These are phyloP conservation scores for Lithophane socia DNA, from an alignment of 2,888 invertebrate genomes.

Conservation along the genomic window DNA sequence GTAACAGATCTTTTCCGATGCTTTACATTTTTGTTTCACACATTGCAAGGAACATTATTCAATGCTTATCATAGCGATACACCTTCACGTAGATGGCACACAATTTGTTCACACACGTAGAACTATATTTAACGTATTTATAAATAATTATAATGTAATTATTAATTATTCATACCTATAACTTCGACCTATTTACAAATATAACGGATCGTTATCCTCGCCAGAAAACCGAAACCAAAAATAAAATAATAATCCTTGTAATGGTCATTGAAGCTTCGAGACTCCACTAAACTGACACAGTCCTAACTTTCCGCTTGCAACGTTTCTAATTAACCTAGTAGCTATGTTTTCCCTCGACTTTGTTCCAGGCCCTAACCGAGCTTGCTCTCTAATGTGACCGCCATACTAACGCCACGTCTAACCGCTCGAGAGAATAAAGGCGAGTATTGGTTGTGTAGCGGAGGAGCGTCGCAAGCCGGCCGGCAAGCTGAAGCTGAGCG, in stretches of 20 bases:
- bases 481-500: conserved; percentile 84
- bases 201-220: conserved; percentile 35
- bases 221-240: conserved; percentile 46
- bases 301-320: conserved; percentile 87
- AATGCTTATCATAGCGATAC: conserved; percentile 73
- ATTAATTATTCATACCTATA: conserved; percentile 27
- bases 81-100: conserved; percentile 57
- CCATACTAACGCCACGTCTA: conserved; percentile 90
- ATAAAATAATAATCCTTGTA: conserved; percentile 86
- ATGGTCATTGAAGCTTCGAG: conserved; percentile 78
- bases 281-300: conserved; percentile 80
- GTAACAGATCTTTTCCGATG: conserved; percentile 73
- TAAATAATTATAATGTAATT: conserved; percentile 25
- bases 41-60: conserved; percentile 89
- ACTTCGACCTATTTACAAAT: conserved; percentile 41
- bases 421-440: conserved; percentile 88
- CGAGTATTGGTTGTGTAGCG: conserved; percentile 89
- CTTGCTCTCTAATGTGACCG: conserved; percentile 91
- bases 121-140: conserved; percentile 16
- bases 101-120: conserved; percentile 46
- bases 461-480: conserved; percentile 88
- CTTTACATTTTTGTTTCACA: conserved; percentile 81
- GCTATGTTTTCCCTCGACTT: conserved; percentile 89
- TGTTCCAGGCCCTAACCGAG: conserved; percentile 91
- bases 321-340: conserved; percentile 87